phyloP scores from a whole-genome alignment of 2,113 vertebrate species.

The Jaculus jaculus region DNA sequence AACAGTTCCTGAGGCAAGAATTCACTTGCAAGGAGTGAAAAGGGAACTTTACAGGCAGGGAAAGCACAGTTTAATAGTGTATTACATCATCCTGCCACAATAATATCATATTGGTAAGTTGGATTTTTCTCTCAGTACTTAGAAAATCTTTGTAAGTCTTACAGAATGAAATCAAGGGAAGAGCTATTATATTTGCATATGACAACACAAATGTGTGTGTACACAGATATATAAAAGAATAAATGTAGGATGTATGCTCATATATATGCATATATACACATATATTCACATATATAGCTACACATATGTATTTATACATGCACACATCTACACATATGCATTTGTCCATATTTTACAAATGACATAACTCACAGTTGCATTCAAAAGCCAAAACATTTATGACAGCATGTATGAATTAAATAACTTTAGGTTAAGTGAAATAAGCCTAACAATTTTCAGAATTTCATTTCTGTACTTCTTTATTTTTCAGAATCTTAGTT shows the following conservation, averaged over 20 bases:
- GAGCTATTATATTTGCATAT: neutral
- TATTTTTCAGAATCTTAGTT: neutral
- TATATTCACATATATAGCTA: no score
- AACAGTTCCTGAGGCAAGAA: neutral
- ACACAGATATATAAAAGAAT: neutral
- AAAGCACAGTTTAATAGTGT: neutral
- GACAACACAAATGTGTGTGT: neutral
- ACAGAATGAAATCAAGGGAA: neutral
- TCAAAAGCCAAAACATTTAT: neutral
- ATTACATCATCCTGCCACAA: constrained; percentile 33
- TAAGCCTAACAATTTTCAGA: neutral
- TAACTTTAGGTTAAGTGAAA: neutral
- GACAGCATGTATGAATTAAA: neutral
- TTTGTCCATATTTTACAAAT: neutral
- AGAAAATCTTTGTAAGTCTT: neutral
- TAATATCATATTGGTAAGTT: constrained; percentile 22
- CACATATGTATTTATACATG: no score
- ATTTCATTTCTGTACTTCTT: neutral
- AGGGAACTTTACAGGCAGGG: constrained; percentile 43
- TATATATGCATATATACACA: neutral
- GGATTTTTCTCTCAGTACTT: neutral
- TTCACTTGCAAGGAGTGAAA: constrained; percentile 3
- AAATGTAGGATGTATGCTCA: no score
- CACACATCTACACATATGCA: neutral
- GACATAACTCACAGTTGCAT: neutral